Base-by-base conservation (phyloP, 2,113 vertebrate genomes). In the Gasterosteus nipponicus region DNA sequence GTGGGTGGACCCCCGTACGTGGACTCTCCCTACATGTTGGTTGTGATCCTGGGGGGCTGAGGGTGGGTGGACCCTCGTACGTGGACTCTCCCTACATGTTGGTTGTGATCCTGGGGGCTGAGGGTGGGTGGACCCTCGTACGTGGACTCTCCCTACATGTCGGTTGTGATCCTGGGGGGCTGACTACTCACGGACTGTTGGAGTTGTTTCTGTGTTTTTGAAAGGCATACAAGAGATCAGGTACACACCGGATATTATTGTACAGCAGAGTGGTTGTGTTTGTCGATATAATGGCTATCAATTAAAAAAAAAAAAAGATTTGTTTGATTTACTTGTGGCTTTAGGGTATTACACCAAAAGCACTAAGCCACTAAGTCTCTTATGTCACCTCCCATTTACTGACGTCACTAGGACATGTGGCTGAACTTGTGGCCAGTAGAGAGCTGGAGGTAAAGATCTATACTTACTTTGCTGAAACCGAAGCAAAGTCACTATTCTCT, bases 91-190 rank as follows among this genome's bases (percentile, higher is more conserved):
- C n/a, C n/a, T n/a, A n/a, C n/a, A n/a, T n/a, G n/a, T n/a, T n/a
- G n/a, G n/a, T n/a, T n/a, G n/a, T n/a, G n/a, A n/a, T n/a, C n/a
- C n/a, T n/a, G n/a, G n/a, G n/a, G n/a, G n/a, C n/a, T n/a, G n/a
- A n/a, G n/a, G n/a, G n/a, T n/a, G n/a, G n/a, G n/a, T n/a, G n/a
- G n/a, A n/a, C n/a, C n/a, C n/a, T n/a, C 47, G 14, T 42, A 10
- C 61, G 60, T 61, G 72, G 41, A 66, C 19, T 63, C 58, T 47
- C 18, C 31, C 54, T 75, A 16, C 38, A n/a, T n/a, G n/a, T n/a
- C 11, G 61, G 8, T 58, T 10, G 49, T 73, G 51, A 75, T 78
- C 70, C 57, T 41, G 10, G 39, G 82, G 26, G 82, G 59, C n/a
- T 19, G 46, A 47, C 10, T 61, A 60, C 26, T 69, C 0, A 58